Evolutionary conservation across 2,113 vertebrate genomes (phyloP).

Genomic region (Sinocyclocheilus anshuiensis): DNA sequence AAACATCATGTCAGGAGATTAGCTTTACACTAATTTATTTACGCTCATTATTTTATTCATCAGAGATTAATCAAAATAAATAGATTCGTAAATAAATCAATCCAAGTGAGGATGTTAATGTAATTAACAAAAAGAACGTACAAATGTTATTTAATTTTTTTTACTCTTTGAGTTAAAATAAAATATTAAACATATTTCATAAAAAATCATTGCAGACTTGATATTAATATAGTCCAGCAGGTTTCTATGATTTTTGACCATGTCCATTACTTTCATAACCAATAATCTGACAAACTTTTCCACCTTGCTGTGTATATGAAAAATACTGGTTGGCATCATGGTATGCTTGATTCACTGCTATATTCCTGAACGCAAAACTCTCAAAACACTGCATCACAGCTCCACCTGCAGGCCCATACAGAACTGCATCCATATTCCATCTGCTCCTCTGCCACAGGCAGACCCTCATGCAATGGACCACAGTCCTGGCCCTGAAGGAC

Average conservation of each 20-base stretch:
- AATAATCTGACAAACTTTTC: slow-evolving; percentile 1
- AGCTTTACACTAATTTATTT: slow-evolving; percentile 59
- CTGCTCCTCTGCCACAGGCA: background rate
- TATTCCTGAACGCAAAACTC: slow-evolving; percentile 36
- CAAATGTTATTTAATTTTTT: background rate
- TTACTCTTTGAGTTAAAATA: background rate
- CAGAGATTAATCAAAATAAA: background rate
- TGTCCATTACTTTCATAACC: background rate
- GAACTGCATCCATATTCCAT: slow-evolving; percentile 30
- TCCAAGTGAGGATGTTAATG: background rate
- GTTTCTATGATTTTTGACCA: background rate
- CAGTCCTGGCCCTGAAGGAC: background rate
- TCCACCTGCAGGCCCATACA: slow-evolving; percentile 74
- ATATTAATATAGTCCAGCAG: background rate
- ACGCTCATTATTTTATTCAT: background rate
- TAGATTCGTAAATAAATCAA: background rate
- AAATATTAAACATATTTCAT: background rate
- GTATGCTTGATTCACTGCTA: background rate
- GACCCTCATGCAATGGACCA: background rate
- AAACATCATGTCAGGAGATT: slow-evolving; percentile 65
- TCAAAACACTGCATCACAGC: slow-evolving; percentile 78
- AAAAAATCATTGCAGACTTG: background rate
- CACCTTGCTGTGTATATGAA: background rate
- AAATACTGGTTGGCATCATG: slow-evolving; percentile 6
- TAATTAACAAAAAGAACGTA: background rate